A percentile compares a stretch with the other conserved stretches of the same genome.
phyloP scores from a whole-genome alignment of 2,113 vertebrate genomes.

The Terrapene triunguis region DNA sequence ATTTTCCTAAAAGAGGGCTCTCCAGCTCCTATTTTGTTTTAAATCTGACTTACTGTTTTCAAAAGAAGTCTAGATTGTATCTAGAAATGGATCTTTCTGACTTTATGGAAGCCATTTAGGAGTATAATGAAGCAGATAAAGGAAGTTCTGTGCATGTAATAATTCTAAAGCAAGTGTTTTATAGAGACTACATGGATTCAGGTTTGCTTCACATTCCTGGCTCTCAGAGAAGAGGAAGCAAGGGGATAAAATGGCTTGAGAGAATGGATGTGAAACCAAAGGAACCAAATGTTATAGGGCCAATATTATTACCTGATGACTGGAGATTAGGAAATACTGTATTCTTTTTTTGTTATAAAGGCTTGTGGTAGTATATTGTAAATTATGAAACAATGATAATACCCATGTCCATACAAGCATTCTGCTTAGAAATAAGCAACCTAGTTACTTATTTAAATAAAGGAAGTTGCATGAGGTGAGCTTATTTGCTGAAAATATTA shows the following conservation, averaged over 20 bases:
- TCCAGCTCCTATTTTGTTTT: neutral
- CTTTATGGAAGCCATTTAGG: neutral
- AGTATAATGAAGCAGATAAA: neutral
- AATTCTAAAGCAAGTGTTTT: neutral
- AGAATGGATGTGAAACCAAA: neutral
- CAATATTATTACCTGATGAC: neutral
- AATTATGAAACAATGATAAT: neutral
- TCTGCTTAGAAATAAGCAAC: neutral
- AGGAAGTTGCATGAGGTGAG: too few relatives aligned
- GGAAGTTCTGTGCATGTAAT: neutral
- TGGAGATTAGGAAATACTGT: neutral
- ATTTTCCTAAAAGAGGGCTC: neutral
- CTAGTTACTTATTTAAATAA: neutral
- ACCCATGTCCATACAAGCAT: neutral
- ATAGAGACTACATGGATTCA: neutral
- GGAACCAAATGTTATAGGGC: neutral
- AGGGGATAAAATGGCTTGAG: neutral
- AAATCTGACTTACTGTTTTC: rapidly evolving
- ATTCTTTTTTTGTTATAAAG: neutral
- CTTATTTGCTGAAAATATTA: neutral
- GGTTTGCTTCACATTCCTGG: neutral
- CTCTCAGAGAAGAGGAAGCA: neutral
- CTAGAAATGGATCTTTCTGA: neutral
- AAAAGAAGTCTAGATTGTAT: neutral
- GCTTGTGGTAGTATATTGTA: neutral